These are phyloP conservation scores for Drosophila testacea DNA, from an alignment of 2,888 invertebrate genomes.

Conservation along the genomic window DNA sequence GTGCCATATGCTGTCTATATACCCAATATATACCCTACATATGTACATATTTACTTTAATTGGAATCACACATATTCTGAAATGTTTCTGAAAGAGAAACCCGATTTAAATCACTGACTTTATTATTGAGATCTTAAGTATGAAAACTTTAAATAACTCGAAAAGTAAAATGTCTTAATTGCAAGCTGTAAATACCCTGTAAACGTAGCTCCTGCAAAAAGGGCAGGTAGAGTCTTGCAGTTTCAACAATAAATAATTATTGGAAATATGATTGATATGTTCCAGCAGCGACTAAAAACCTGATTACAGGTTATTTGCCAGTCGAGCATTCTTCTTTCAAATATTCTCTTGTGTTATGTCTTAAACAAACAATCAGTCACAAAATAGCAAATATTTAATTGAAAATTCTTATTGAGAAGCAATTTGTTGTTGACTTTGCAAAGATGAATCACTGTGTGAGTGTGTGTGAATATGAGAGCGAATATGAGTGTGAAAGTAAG, in stretches of 20 bases:
- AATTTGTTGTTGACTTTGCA: slow-evolving; percentile 14
- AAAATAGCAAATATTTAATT: slow-evolving; percentile 23
- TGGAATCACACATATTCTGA: slow-evolving; percentile 10
- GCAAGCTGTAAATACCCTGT: slow-evolving; percentile 3
- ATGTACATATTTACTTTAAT: neutral
- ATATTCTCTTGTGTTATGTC: neutral
- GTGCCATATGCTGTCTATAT: slow-evolving; percentile 23
- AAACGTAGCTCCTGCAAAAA: neutral
- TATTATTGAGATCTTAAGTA: slow-evolving; percentile 39
- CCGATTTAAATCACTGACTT: slow-evolving; percentile 17
- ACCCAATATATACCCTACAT: neutral
- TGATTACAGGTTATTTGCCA: slow-evolving; percentile 4
- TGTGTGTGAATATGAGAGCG: no score
- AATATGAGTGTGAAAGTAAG: no score
- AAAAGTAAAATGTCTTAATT: slow-evolving; percentile 11
- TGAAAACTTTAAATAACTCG: slow-evolving; percentile 40
- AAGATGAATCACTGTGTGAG: neutral
- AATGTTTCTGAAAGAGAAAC: neutral
- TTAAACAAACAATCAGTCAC: slow-evolving; percentile 13
- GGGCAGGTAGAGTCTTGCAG: no score
- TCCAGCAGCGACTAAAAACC: no score
- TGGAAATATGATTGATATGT: no score
- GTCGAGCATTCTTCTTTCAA: neutral
- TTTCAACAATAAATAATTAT: no score
- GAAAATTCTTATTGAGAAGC: slow-evolving; percentile 31